phyloP scores from a whole-genome alignment of 2,113 vertebrate genomes.

The Elaphurus davidianus region DNA sequence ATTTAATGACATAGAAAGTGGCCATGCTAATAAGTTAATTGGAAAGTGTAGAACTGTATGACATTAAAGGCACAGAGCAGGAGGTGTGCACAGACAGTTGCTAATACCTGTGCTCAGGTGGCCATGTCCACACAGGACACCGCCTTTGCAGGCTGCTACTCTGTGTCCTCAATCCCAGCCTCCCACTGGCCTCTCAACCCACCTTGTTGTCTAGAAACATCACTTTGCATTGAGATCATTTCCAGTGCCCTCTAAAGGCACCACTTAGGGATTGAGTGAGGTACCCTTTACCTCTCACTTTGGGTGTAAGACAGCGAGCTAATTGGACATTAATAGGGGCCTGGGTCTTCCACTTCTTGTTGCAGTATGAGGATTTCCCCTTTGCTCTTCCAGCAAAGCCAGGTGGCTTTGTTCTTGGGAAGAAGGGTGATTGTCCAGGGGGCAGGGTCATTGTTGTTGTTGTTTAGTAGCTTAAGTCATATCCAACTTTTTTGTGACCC shows the following conservation, averaged over 20 bases:
- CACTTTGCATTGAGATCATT: background rate
- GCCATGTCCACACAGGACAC: background rate
- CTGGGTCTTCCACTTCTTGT: background rate
- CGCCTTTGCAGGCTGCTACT: rapidly evolving
- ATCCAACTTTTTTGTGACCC: too few relatives aligned
- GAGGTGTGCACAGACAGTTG: too few relatives aligned
- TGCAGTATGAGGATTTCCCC: background rate
- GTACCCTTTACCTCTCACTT: background rate
- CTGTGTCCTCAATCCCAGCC: background rate
- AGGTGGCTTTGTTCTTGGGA: background rate
- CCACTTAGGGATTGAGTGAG: background rate
- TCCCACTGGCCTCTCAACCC: background rate
- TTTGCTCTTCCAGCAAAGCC: background rate
- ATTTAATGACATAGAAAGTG: background rate
- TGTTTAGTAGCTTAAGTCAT: too few relatives aligned
- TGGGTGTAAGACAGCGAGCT: background rate
- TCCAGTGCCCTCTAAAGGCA: background rate
- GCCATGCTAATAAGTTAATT: background rate
- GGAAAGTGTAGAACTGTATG: background rate
- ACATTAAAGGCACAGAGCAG: background rate
- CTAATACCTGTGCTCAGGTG: background rate
- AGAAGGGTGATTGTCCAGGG: too few relatives aligned
- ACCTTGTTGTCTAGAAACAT: background rate
- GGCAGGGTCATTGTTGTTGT: too few relatives aligned
- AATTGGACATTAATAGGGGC: background rate